Percentiles rank a stretch among this genome's conserved stretches.
These are phyloP conservation scores for Rhombomys opimus DNA, from an alignment of 2,113 vertebrate species.

Conservation along the genomic window DNA sequence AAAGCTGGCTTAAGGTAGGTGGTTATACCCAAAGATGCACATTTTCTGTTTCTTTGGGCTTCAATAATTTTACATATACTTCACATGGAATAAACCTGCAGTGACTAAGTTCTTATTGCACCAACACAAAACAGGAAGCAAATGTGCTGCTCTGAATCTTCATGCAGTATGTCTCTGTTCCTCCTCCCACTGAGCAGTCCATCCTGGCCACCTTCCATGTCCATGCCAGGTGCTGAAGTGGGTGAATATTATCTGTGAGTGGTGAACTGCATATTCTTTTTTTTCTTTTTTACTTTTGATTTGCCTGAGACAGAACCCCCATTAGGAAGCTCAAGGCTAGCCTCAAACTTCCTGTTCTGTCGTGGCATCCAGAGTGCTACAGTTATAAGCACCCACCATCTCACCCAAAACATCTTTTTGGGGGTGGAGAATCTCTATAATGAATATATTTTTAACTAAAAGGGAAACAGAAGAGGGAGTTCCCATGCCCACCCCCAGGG, in stretches of 20 bases:
- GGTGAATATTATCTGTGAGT: background rate
- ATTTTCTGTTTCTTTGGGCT: background rate
- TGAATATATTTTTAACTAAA: background rate
- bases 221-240: background rate
- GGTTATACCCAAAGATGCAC: background rate
- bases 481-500: background rate
- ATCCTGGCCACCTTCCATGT: background rate
- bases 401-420: background rate
- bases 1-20: background rate
- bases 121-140: background rate
- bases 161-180: accelerated
- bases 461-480: background rate
- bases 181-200: background rate
- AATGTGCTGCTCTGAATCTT: background rate
- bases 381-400: background rate
- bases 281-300: background rate
- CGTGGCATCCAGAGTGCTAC: background rate
- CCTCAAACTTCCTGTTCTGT: background rate
- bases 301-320: background rate
- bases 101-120: background rate
- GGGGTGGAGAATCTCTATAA: background rate
- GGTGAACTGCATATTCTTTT: background rate
- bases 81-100: background rate
- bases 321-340: background rate
- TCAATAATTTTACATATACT: background rate